A percentile compares a stretch with the other conserved stretches of the same genome.
phyloP scores from a whole-genome alignment of 2,888 invertebrate genomes.

The Parnassius apollo region DNA sequence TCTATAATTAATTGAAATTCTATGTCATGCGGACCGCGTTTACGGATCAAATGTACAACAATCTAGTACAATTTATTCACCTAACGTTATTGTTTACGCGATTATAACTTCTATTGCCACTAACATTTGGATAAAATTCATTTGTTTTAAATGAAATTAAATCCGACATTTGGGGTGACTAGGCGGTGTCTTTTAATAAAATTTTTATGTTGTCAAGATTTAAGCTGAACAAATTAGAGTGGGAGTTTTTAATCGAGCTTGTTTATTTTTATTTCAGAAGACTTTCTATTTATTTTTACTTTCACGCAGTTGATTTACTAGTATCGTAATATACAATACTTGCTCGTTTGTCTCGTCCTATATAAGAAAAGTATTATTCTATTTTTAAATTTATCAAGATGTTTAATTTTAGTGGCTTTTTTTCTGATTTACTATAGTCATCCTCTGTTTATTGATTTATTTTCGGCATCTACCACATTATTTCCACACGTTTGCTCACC shows the following conservation, averaged over 20 bases:
- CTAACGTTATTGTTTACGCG: neutral
- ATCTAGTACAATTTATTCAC: neutral
- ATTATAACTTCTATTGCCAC: neutral
- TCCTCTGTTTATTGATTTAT: too few species aligned
- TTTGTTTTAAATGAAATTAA: neutral
- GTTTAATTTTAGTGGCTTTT: too few species aligned
- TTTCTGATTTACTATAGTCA: too few species aligned
- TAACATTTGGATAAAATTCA: neutral
- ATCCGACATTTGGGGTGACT: constrained; percentile 4
- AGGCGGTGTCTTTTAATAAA: constrained; percentile 13
- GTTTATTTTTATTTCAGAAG: too few species aligned
- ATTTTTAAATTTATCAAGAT: too few species aligned
- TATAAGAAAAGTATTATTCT: too few species aligned
- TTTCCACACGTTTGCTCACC: too few species aligned
- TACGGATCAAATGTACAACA: constrained; percentile 2
- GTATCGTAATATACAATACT: too few species aligned
- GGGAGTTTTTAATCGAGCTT: constrained; percentile 1
- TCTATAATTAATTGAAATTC: constrained; percentile 45
- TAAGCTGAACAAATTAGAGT: constrained; percentile 12
- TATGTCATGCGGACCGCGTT: constrained; percentile 32
- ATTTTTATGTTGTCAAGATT: neutral
- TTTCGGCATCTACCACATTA: too few species aligned
- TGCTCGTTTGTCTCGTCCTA: too few species aligned
- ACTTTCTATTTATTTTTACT: too few species aligned
- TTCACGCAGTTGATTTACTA: too few species aligned